These are phyloP conservation scores for Cartodere bifasciata DNA, from an alignment of 2,888 invertebrate genomes.

Conservation along the genomic window DNA sequence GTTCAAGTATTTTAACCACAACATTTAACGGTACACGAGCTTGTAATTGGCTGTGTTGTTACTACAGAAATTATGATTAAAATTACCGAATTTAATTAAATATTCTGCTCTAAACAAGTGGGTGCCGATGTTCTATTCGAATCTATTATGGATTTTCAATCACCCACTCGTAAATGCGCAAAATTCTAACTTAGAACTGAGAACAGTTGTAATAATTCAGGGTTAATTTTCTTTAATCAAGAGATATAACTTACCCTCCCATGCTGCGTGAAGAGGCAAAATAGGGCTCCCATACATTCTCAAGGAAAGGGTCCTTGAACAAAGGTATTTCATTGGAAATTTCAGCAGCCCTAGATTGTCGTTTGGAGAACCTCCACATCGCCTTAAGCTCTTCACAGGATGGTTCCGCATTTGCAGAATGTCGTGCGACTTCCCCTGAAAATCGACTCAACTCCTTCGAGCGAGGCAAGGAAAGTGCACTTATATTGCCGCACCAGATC, in stretches of 20 bases:
- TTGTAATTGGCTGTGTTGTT: no score
- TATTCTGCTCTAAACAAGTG: no score
- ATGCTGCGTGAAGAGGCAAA: conserved; percentile 38
- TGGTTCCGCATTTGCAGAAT: conserved; percentile 52
- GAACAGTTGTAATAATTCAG: no score
- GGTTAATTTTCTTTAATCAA: no score
- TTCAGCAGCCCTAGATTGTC: conserved; percentile 77
- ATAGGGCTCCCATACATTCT: conserved; percentile 67
- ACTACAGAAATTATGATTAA: no score
- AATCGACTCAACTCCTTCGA: conserved; percentile 24
- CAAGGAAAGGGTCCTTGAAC: conserved; percentile 68
- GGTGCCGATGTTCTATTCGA: no score
- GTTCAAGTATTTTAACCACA: no score
- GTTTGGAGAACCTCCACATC: conserved; percentile 86
- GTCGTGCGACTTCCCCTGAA: conserved; percentile 28
- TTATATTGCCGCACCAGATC: conserved; percentile 22
- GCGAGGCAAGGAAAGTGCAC: conserved; percentile 26
- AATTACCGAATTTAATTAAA: no score
- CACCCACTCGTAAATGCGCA: no score
- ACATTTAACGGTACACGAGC: no score
- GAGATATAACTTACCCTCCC: conserved; percentile 41
- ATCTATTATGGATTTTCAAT: no score
- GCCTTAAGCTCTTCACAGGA: conserved; percentile 77
- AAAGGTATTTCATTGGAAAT: conserved; percentile 77
- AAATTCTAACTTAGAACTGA: no score